These are phyloP conservation scores for Philereme transversata DNA, from an alignment of 2,888 invertebrate species.

Conservation along the genomic window DNA sequence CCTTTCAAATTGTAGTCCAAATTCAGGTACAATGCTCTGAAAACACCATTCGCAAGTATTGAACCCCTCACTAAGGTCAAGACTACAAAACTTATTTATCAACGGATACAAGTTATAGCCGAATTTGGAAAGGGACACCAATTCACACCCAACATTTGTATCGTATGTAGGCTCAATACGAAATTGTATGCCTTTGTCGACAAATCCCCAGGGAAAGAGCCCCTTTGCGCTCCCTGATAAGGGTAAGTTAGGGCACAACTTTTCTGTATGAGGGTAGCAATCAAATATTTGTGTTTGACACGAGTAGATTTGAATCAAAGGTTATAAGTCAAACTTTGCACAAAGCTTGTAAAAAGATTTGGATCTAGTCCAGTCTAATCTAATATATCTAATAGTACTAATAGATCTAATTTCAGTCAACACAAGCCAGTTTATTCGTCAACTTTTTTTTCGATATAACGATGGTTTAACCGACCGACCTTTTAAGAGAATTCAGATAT, in stretches of 20 bases:
- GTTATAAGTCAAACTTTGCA: slow-evolving; percentile 15
- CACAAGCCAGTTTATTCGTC: neutral
- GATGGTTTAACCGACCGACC: no score
- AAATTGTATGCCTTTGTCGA: slow-evolving; percentile 39
- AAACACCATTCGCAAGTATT: slow-evolving; percentile 10
- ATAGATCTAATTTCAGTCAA: neutral
- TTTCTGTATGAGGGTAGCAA: slow-evolving; percentile 31
- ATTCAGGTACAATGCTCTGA: slow-evolving; percentile 13
- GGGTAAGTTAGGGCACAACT: slow-evolving; percentile 30
- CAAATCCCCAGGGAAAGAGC: slow-evolving; percentile 31
- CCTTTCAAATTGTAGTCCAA: slow-evolving; percentile 4
- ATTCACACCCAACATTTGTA: slow-evolving; percentile 36
- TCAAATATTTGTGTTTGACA: slow-evolving; percentile 31
- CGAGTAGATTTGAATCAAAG: slow-evolving; percentile 29
- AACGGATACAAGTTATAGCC: slow-evolving; percentile 27
- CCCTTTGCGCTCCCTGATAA: slow-evolving; percentile 35
- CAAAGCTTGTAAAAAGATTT: slow-evolving; percentile 15
- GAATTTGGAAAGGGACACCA: slow-evolving; percentile 32
- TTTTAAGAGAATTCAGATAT: no score
- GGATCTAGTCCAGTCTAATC: no score
- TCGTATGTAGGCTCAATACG: slow-evolving; percentile 34
- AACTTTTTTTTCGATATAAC: no score
- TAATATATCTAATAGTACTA: no score
- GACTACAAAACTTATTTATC: slow-evolving; percentile 34
- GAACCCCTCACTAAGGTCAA: slow-evolving; percentile 27